A percentile compares a stretch with the other conserved stretches of the same genome.
Evolutionary conservation across 2,797 vertebrate genomes (phyloP).

Genomic region (Mormyrus hasselquistii): DNA sequence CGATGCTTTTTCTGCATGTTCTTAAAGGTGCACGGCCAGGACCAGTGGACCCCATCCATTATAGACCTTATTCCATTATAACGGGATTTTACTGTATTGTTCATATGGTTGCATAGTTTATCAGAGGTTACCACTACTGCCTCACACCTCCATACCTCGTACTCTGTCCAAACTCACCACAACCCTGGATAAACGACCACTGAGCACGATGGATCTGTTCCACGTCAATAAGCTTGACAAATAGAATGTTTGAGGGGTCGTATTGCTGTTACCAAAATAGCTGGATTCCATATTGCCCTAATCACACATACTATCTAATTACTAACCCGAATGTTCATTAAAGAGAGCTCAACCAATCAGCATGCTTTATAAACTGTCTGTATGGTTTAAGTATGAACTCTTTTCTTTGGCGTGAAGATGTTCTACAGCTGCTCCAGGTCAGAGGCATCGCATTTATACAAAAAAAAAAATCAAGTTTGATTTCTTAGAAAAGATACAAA

Average conservation of each 20-base stretch:
- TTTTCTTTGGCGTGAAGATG: neutral
- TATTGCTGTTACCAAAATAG: neutral
- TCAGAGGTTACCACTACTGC: neutral
- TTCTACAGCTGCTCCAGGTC: neutral
- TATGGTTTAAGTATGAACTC: neutral
- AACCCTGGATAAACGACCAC: neutral
- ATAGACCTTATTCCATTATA: neutral
- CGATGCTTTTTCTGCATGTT: too few relatives aligned
- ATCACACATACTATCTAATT: neutral
- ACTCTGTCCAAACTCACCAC: neutral
- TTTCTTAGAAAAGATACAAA: neutral
- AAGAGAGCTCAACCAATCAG: neutral
- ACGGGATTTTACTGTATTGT: neutral
- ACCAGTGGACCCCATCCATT: too few relatives aligned
- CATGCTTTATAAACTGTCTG: neutral
- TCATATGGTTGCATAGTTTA: neutral
- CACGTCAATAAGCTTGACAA: neutral
- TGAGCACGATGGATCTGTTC: neutral
- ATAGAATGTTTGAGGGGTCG: neutral
- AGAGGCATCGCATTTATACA: neutral
- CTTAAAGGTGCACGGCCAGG: too few relatives aligned
- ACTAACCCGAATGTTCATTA: neutral
- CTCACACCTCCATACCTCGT: neutral
- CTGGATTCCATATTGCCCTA: neutral
- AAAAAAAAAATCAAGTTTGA: neutral